Evolutionary conservation across 2,113 vertebrate genomes (phyloP), one percentile per base, ranked within the genome.

Genomic region (Corythoichthys haematopterus): DNA sequence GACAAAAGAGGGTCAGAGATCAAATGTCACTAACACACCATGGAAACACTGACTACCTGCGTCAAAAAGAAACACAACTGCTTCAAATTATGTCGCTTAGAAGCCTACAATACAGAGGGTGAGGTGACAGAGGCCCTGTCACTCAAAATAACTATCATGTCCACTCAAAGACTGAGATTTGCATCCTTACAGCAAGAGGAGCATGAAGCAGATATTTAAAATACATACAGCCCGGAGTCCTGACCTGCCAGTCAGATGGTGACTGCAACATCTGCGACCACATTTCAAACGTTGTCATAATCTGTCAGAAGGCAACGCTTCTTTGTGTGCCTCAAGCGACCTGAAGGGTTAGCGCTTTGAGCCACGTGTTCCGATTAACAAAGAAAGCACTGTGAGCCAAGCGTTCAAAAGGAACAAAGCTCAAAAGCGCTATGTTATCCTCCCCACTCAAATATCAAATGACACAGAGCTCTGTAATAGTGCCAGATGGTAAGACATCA

Each of bases 281-380:
- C 59, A 62, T 46, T 62, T 46, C 40, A 62, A 62, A 45, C 59
- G n/a, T 28, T 62, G 59, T 62, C 59, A 62, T 62, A 45, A 62
- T 46, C 59, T 10, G 9, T 61, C 59, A 43, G 11, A 62, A 10
- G 11, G 16, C 43, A n/a, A 45, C 11, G 2, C 9, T 33, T 40
- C 40, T 60, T 14, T 46, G 59, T 28, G 59, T 45, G 59, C 59
- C 59, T 45, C 5, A 13, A 38, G 59, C 59, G 10, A 46, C n/a
- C 38, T 62, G 59, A 62, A 46, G n/a, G 11, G n/a, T 33, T 46
- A 28, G 16, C n/a, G 9, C 40, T 28, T 11, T 28, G 40, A 46
- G 40, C 40, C n/a, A 45, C 38, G 40, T 20, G 38, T 61, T 45
- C 9, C 5, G 37, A 61, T 9, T 11, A 20, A 61, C 3, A 33